Evolutionary conservation across 2,797 vertebrate species (phyloP), one percentile per base, ranked within the genome.

Genomic region (Tamandua tetradactyla): DNA sequence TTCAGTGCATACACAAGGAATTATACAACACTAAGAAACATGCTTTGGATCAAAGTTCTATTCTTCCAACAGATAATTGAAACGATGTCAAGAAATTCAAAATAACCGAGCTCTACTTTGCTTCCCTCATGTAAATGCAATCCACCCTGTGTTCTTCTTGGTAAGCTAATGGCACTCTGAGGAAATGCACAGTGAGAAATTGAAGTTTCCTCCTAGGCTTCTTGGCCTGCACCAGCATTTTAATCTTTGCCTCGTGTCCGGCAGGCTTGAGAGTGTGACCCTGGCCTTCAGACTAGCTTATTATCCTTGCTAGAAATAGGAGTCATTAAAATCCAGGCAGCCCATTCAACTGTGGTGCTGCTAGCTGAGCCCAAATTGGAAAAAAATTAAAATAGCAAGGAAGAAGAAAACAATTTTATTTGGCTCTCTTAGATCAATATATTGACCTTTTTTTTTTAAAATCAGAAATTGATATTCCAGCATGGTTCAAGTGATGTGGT

Each of bases 171-270:
- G 10, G 55, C 27, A 17, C 57, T 96, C 93, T 3, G 35, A 91
- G 97, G 94, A 90, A 96, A 97, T 3, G 14, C 71, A 78, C 4
- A 84, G 15, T 62, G 78, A 94, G 87, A 94, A 96, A 96, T 44
- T 87, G 61, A 23, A 95, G 52, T 90, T 95, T 96, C 90, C 93
- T 74, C 44, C 66, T 4, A 25, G 71, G 74, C 89, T 91, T 94
- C 52, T 84, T 95, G 94, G 55, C 32, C 35, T 74, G 94, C 92
- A 87, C 30, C 13, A 2, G 37, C 92, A 75, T 94, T 92, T 96
- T 88, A 94, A 95, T 97, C 95, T 90, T 66, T 0, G 2, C 68
- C 61, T 94, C 68, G 3, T 82, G 81, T 87, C 94, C 85, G 89
- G 96, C 35, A 25, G 94, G 78, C 90, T 64, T 52, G 69, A 72